These are phyloP conservation scores for Branchipolynoe longqiensis DNA, from an alignment of 2,888 invertebrate species.

Conservation along the genomic window DNA sequence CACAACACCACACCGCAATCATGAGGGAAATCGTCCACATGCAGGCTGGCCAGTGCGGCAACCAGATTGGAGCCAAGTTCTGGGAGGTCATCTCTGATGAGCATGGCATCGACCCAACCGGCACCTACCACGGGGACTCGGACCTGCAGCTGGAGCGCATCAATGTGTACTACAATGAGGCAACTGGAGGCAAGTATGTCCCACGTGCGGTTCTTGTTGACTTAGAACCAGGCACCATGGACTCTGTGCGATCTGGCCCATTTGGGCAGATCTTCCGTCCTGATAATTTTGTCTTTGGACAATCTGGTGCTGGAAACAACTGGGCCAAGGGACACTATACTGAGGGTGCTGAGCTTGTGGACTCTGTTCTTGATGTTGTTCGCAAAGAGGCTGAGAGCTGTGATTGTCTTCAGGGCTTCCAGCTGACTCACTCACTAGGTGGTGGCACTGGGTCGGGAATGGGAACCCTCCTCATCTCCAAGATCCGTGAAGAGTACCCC, in stretches of 20 bases:
- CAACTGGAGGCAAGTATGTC: constrained; percentile 91
- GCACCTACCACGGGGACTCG: constrained; percentile 71
- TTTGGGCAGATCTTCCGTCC: constrained; percentile 96
- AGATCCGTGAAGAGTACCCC: constrained; percentile 98
- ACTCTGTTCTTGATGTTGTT: constrained; percentile 80
- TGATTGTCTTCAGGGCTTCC: constrained; percentile 91
- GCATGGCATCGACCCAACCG: constrained; percentile 76
- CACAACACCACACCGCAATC: constrained; percentile 21
- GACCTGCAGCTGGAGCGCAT: constrained; percentile 70
- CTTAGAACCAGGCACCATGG: constrained; percentile 98
- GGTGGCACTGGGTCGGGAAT: constrained; percentile 93
- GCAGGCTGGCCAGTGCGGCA: constrained; percentile 71
- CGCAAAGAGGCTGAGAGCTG: constrained; percentile 83
- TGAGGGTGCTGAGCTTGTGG: constrained; percentile 74
- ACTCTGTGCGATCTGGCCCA: constrained; percentile 95
- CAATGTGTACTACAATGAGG: constrained; percentile 95
- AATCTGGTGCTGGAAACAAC: constrained; percentile 61
- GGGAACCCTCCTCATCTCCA: constrained; percentile 95
- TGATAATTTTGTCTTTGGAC: constrained; percentile 94
- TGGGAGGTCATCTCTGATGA: constrained; percentile 80
- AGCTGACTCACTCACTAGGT: constrained; percentile 86
- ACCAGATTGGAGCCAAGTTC: constrained; percentile 71
- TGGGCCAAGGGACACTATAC: constrained; percentile 49
- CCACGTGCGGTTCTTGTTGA: constrained; percentile 96
- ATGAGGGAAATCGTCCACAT: constrained; percentile 71